Evolutionary conservation across 2,888 invertebrate species (phyloP).

Genomic region (Xylocampa areola): DNA sequence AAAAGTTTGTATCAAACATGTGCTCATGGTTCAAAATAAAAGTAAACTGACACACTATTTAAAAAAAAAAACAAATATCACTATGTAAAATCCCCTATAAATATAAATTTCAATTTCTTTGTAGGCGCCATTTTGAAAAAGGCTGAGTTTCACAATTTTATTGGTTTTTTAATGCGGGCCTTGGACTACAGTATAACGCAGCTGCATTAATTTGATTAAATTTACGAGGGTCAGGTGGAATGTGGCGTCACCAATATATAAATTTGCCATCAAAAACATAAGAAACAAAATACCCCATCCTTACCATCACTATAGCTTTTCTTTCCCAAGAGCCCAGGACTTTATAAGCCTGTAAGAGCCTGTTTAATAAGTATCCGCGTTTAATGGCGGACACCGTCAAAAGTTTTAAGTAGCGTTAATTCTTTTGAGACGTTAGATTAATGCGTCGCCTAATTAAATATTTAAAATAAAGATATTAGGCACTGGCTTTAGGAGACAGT

Average conservation of each 20-base stretch:
- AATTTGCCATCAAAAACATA: background rate
- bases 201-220: background rate
- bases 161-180: no score
- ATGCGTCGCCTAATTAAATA: conserved; percentile 62
- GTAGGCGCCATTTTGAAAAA: no score
- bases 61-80: no score
- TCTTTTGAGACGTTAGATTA: conserved; percentile 63
- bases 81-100: no score
- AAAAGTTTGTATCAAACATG: no score
- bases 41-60: no score
- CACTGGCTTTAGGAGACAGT: conserved; percentile 23
- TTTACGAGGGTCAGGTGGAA: background rate
- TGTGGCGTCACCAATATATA: background rate
- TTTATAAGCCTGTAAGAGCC: conserved; percentile 46
- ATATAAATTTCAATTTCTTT: no score
- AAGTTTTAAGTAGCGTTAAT: conserved; percentile 61
- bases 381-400: conserved; percentile 60
- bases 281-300: background rate
- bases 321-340: conserved; percentile 23
- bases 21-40: no score
- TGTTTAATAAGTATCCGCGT: conserved; percentile 52
- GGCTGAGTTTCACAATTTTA: no score
- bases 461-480: conserved; percentile 52
- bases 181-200: no score
- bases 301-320: conserved; percentile 7